Evolutionary conservation across 2,113 vertebrate species (phyloP).

Genomic region (Nothobranchius kuhntae): DNA sequence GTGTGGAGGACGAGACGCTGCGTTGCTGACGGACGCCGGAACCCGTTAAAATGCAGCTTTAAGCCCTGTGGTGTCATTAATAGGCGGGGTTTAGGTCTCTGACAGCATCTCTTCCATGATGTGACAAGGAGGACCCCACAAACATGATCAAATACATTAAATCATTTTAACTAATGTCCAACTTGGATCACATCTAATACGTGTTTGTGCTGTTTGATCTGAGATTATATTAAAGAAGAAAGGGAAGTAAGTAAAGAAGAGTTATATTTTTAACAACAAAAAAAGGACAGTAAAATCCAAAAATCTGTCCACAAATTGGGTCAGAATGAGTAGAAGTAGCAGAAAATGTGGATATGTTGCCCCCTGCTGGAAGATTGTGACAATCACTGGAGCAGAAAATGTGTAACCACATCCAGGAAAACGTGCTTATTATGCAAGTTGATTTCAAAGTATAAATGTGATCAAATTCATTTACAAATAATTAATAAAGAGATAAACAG

Average conservation of each 20-base stretch:
- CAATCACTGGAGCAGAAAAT: conserved; percentile 15
- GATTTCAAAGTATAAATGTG: no score
- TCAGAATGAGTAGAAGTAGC: not conserved
- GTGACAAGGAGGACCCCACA: conserved; percentile 15
- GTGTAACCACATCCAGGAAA: no score
- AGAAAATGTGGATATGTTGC: conserved; percentile 14
- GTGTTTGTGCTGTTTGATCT: no score
- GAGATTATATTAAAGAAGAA: no score
- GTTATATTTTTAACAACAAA: no score
- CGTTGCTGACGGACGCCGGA: conserved; percentile 5
- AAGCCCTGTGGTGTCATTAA: not conserved
- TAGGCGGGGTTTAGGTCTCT: conserved; percentile 25
- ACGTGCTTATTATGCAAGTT: no score
- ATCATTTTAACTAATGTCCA: not conserved
- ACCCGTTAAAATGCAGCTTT: conserved; percentile 48
- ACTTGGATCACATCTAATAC: not conserved
- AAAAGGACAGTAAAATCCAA: no score
- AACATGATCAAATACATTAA: conserved; percentile 11
- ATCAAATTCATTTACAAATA: no score
- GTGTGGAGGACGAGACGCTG: not conserved
- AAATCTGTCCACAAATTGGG: not conserved
- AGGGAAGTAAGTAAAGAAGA: no score
- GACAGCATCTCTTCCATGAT: conserved; percentile 55
- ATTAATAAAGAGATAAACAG: no score
- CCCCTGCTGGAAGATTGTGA: conserved; percentile 42